These are phyloP conservation scores for Lerema accius DNA, from an alignment of 1,140 invertebrate genomes.

Conservation along the genomic window DNA sequence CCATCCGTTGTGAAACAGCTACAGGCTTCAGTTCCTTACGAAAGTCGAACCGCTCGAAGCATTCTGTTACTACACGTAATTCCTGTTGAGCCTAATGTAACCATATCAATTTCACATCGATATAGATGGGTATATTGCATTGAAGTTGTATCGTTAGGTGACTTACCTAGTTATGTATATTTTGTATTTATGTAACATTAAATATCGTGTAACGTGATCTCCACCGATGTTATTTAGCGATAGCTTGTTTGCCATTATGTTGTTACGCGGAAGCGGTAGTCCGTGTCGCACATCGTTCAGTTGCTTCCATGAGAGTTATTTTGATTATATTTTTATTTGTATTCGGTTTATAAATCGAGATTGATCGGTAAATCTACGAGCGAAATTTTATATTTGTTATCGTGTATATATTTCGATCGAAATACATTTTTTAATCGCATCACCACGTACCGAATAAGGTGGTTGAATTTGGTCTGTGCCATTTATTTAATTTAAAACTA, in stretches of 20 bases:
- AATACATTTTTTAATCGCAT: slow-evolving; percentile 60
- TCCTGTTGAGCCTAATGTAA: slow-evolving; percentile 62
- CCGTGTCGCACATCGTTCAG: slow-evolving; percentile 65
- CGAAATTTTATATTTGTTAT: slow-evolving; percentile 69
- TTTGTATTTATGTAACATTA: slow-evolving; percentile 79
- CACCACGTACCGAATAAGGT: slow-evolving; percentile 75
- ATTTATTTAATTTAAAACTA: slow-evolving; percentile 79
- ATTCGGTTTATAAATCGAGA: slow-evolving; percentile 66
- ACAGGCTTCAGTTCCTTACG: slow-evolving; percentile 19
- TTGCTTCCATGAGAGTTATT: slow-evolving; percentile 78
- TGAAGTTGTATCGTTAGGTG: slow-evolving; percentile 74
- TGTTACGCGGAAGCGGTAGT: slow-evolving; percentile 64
- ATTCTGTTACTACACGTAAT: slow-evolving; percentile 71
- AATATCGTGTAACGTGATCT: slow-evolving; percentile 82
- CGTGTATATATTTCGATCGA: slow-evolving; percentile 56
- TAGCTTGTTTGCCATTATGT: slow-evolving; percentile 79
- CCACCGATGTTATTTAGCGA: slow-evolving; percentile 82
- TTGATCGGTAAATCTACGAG: slow-evolving; percentile 58
- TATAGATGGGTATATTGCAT: slow-evolving; percentile 77
- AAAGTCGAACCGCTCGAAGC: slow-evolving; percentile 43
- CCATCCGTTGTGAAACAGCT: slow-evolving; percentile 37
- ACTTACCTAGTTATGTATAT: slow-evolving; percentile 75
- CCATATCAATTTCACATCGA: slow-evolving; percentile 76
- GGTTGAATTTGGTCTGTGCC: slow-evolving; percentile 77
- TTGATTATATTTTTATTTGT: slow-evolving; percentile 63